Evolutionary conservation across 2,113 vertebrate species (phyloP).

Genomic region (Macquaria ambigua): DNA sequence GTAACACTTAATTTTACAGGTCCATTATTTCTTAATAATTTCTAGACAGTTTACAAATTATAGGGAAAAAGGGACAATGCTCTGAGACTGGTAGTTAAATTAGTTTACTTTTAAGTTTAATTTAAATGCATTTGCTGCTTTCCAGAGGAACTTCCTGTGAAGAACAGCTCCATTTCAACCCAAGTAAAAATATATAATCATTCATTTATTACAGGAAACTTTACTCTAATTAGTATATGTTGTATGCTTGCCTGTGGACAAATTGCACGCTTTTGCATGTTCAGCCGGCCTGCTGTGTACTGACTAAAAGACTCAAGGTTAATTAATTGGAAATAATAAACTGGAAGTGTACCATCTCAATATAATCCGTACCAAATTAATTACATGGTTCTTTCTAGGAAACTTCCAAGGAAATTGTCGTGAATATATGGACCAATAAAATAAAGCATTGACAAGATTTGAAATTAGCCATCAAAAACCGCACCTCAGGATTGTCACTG

Average conservation of each 20-base stretch:
- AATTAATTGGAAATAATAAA: not conserved
- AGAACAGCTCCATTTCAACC: not conserved
- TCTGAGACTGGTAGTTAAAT: not conserved
- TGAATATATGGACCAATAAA: not conserved
- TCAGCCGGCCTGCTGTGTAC: not conserved
- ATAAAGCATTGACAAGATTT: not conserved
- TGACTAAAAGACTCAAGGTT: not conserved
- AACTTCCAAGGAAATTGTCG: not conserved
- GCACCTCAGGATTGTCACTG: not conserved
- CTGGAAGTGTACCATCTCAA: not conserved
- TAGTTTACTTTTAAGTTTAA: no score
- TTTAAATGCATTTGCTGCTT: not conserved
- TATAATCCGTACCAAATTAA: not conserved
- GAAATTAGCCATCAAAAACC: not conserved
- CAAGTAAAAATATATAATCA: not conserved
- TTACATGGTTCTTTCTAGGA: not conserved
- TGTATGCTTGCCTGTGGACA: not conserved
- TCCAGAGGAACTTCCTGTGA: not conserved
- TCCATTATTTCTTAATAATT: not conserved
- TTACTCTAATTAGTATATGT: not conserved
- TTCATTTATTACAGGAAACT: not conserved
- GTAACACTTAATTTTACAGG: not conserved
- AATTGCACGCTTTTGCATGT: not conserved
- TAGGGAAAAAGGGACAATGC: not conserved
- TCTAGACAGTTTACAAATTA: not conserved